Base-by-base conservation (phyloP, 2,888 invertebrate genomes). In the Palloptera scutellata region DNA sequence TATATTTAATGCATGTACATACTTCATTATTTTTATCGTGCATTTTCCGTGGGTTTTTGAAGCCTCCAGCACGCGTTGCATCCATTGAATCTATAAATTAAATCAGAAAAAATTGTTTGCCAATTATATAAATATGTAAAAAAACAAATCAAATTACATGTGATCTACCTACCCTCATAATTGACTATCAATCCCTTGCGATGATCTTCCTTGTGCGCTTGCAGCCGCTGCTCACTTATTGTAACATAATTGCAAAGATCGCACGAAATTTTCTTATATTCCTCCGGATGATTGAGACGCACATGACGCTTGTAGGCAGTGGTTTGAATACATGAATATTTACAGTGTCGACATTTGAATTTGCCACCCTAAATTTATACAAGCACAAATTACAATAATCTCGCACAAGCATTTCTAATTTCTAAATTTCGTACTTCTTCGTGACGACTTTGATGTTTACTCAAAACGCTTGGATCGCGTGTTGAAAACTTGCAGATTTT, bases 391-490 rank as follows among this genome's bases (percentile, higher is more conserved):
- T 61, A 1, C 15, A 42, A 30, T 30, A 45, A 1, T 2, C 9
- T 13, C n/a, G n/a, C n/a, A 54, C 20, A 59, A 59, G 30, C 30
- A 30, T 30, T 43, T 17, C 13, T 59, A 10, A 42, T 9, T 42
- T 42, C 13, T 15, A 10, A 60, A 13, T 48, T 48, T 40, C 19
- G 15, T 68, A 78, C 78, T 58, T 77, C 74, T 6, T 89, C 88
- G 77, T 89, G 89, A 74, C 89, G 86, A 88, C 90, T 88, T 77
- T 83, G 87, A 85, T 88, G 91, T 78, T 87, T 89, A 76, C 91
- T 85, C 64, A 93, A 83, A 3, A 91, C 91, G 80, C 92, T 93
- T 73, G 92, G 92, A 85, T 93, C 93, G 0, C 91, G 89, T 3
- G 92, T 91, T 70, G 87, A 87, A 79, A 91, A 94, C 11, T 88